Evolutionary conservation across 1,140 invertebrate genomes (phyloP).

Genomic region (Gonioctena quinquepunctata): DNA sequence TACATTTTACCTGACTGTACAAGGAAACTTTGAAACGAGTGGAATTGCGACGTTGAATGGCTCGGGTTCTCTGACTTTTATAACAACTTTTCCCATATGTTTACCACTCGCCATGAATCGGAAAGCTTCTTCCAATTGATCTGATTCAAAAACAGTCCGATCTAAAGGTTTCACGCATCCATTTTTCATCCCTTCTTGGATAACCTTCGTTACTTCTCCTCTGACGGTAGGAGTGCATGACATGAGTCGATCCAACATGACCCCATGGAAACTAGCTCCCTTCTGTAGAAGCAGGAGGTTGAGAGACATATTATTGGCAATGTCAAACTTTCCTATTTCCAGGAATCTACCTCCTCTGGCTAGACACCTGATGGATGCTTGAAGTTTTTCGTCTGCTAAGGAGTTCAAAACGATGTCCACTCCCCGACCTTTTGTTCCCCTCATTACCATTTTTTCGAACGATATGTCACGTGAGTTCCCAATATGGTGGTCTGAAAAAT

Average conservation of each 20-base stretch:
- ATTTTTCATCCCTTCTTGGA: slow-evolving; percentile 59
- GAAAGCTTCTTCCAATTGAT: slow-evolving; percentile 70
- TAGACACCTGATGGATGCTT: slow-evolving; percentile 78
- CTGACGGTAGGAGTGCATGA: slow-evolving; percentile 47
- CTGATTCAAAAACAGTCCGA: slow-evolving; percentile 62
- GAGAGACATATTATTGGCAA: slow-evolving; percentile 66
- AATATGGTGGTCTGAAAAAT: slow-evolving; percentile 55
- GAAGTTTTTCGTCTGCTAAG: slow-evolving; percentile 68
- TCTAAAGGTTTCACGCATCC: slow-evolving; percentile 64
- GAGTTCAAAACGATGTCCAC: slow-evolving; percentile 73
- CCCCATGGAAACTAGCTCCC: slow-evolving; percentile 86
- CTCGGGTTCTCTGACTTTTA: slow-evolving; percentile 68
- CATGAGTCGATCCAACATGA: slow-evolving; percentile 81
- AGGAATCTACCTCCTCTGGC: slow-evolving; percentile 69
- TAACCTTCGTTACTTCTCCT: slow-evolving; percentile 61
- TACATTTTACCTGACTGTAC: background rate
- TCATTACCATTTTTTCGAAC: slow-evolving; percentile 65
- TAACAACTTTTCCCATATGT: slow-evolving; percentile 83
- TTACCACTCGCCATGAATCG: slow-evolving; percentile 81
- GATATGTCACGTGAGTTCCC: slow-evolving; percentile 66
- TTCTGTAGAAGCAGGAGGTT: slow-evolving; percentile 78
- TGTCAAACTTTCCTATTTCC: slow-evolving; percentile 80
- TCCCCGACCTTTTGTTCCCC: slow-evolving; percentile 64
- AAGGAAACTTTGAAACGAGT: background rate
- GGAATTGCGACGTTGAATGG: background rate